phyloP scores from a whole-genome alignment of 1,140 invertebrate genomes.

The Drosophila quadrilineata region DNA sequence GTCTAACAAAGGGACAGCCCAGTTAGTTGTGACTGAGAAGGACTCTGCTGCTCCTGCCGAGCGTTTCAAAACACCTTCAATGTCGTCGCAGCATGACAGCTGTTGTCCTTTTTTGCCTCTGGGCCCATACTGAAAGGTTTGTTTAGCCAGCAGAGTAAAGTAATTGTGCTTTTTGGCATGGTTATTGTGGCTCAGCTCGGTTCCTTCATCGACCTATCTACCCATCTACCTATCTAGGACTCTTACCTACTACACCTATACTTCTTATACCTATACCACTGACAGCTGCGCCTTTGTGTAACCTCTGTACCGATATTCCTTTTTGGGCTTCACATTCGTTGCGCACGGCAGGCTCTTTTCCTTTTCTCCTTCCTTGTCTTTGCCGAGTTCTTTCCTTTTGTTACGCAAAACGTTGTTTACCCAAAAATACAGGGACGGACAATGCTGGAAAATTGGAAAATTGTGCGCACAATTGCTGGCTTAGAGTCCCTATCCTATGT shows the following conservation, averaged over 20 bases:
- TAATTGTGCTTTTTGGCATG: constrained; percentile 38
- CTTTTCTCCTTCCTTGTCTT: no score
- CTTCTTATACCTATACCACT: constrained; percentile 34
- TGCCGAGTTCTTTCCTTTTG: constrained; percentile 63
- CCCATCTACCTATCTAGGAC: constrained; percentile 17
- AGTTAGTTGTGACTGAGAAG: constrained; percentile 6
- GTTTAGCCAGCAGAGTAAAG: constrained; percentile 40
- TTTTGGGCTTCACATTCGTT: constrained; percentile 40
- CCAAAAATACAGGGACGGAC: constrained; percentile 43
- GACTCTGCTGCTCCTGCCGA: no score
- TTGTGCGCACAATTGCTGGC: constrained; percentile 72
- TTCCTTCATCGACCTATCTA: constrained; percentile 19
- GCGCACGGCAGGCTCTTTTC: constrained; percentile 60
- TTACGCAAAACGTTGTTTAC: constrained; percentile 77
- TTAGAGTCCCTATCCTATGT: constrained; percentile 48
- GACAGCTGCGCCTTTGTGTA: constrained; percentile 59
- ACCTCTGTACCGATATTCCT: constrained; percentile 21
- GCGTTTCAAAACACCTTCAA: constrained; percentile 45
- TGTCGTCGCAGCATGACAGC: constrained; percentile 35
- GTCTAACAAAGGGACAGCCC: constrained; percentile 52
- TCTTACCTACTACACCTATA: constrained; percentile 24
- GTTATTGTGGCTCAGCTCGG: constrained; percentile 12
- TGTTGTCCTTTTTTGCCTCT: constrained; percentile 33
- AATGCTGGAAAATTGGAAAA: constrained; percentile 68
- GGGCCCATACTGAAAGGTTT: constrained; percentile 20